Evolutionary conservation across 23 tunicate genomes (phyloP).

Genomic region (Styela clava): DNA sequence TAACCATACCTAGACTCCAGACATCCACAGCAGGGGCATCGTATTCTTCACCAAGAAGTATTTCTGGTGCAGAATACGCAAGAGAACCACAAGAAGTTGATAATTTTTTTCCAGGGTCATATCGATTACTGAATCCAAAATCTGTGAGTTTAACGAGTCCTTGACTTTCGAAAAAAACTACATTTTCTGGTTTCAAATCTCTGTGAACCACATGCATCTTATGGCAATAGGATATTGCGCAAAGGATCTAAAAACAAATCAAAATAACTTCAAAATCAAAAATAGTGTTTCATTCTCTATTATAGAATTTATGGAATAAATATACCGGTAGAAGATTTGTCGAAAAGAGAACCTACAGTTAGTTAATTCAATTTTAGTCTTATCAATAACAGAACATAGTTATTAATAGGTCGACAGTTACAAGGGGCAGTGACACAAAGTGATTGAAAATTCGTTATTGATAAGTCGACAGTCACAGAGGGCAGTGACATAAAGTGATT

Average conservation of each 20-base stretch:
- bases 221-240: constrained; percentile 95
- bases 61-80: constrained; percentile 99
- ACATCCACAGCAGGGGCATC: constrained; percentile 99
- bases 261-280: background rate
- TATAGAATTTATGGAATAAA: no score
- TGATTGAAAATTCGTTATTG: no score
- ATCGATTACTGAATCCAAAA: constrained; percentile 91
- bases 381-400: no score
- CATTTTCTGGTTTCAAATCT: constrained; percentile 96
- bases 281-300: no score
- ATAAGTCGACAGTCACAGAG: no score
- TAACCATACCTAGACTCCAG: constrained; percentile 96
- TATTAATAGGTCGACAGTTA: no score
- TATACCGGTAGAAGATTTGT: no score
- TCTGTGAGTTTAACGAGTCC: constrained; percentile 96
- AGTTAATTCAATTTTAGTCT: no score
- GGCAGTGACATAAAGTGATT: no score
- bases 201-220: constrained; percentile 95
- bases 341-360: no score
- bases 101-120: constrained; percentile 84
- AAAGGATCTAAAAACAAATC: constrained; percentile 58
- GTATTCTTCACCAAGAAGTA: constrained; percentile 96
- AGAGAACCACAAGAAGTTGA: constrained; percentile 97
- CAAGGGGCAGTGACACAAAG: no score
- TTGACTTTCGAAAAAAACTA: constrained; percentile 86